phyloP scores from a whole-genome alignment of 2,113 vertebrate species.

The Alethe diademata region DNA sequence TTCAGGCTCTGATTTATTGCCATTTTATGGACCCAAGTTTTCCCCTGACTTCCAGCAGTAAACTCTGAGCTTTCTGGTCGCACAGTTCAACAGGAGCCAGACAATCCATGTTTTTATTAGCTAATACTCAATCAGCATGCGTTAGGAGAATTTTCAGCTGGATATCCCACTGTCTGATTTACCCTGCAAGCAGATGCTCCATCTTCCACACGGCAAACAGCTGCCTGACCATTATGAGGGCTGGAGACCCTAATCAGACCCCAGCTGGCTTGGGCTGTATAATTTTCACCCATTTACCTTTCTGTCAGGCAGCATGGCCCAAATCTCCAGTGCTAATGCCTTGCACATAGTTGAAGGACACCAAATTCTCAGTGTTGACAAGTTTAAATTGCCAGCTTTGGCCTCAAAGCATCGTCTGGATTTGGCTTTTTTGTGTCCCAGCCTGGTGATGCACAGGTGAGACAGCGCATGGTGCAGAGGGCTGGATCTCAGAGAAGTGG shows the following conservation, averaged over 20 bases:
- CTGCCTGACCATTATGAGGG: background rate
- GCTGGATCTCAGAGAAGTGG: background rate
- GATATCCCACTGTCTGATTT: background rate
- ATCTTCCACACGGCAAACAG: background rate
- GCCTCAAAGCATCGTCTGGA: background rate
- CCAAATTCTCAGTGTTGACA: background rate
- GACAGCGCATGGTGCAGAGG: fast-evolving
- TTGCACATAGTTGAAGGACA: background rate
- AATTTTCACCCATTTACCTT: background rate
- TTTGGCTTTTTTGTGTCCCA: background rate
- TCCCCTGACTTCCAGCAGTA: background rate
- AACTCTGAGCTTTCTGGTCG: background rate
- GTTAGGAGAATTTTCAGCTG: background rate
- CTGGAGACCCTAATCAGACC: background rate
- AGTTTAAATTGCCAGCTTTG: background rate
- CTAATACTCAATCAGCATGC: background rate
- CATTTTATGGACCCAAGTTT: background rate
- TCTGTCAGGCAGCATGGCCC: background rate
- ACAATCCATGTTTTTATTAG: background rate
- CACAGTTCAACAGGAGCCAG: background rate
- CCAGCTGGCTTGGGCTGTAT: background rate
- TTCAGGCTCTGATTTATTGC: constrained; percentile 1
- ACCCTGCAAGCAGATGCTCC: background rate
- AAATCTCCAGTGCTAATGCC: background rate
- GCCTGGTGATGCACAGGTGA: fast-evolving